Conservation (phyloP, 2,113 vertebrate genomes). For the Nyctereutes procyonoides region DNA sequence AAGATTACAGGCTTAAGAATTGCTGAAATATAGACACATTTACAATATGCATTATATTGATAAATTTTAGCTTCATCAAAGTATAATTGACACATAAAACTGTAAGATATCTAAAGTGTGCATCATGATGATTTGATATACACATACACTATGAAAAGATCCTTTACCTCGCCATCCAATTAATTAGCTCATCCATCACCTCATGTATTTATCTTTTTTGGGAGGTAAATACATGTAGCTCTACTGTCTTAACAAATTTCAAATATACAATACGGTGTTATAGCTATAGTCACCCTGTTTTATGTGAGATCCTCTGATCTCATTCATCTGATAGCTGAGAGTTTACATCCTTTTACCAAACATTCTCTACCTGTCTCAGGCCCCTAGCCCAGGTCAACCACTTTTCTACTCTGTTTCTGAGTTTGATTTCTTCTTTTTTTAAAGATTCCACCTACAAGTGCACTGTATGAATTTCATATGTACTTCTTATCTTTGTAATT, state of each 20-base stretch:
- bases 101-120: not conserved
- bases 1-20: not conserved
- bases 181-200: not conserved
- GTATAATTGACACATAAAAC: too few relatives aligned
- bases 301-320: not conserved
- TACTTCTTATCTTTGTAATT: not conserved
- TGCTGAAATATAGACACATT: not conserved
- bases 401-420: not conserved
- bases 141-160: not conserved
- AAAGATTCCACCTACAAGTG: not conserved
- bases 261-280: not conserved
- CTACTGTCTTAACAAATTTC: not conserved
- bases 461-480: not conserved
- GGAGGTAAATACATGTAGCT: not conserved
- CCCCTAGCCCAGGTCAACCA: not conserved
- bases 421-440: not conserved
- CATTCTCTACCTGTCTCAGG: not conserved
- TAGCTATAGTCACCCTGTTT: not conserved
- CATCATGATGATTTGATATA: not conserved
- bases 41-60: not conserved
- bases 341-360: not conserved
- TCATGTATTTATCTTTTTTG: not conserved
- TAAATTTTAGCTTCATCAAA: not conserved
- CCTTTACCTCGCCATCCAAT: not conserved
- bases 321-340: not conserved